These are phyloP conservation scores for Eucidaris tribuloides DNA, from an alignment of 35 echinoderm and acorn worm genomes.

Conservation along the genomic window DNA sequence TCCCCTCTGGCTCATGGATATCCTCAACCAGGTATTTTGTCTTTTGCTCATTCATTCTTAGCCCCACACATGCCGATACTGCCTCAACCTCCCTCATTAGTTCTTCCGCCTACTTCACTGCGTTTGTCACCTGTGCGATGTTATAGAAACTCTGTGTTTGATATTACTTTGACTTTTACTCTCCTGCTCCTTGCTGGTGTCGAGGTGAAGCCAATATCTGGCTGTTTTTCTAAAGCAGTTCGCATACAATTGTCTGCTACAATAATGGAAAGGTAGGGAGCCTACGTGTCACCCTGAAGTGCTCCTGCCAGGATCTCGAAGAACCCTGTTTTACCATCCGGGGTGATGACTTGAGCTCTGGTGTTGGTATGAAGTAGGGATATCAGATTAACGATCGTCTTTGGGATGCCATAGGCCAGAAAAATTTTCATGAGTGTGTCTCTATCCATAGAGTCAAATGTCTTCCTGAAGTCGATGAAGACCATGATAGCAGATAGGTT, in stretches of 20 bases:
- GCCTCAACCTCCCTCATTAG: too few species aligned
- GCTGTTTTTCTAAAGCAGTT: not conserved
- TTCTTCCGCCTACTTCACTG: too few species aligned
- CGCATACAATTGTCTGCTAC: not conserved
- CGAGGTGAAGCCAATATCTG: too few species aligned
- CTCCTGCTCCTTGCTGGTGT: not conserved
- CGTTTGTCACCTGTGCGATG: too few species aligned
- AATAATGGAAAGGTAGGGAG: not conserved
- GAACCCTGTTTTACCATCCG: not conserved
- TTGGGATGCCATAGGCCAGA: too few species aligned
- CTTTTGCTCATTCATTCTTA: too few species aligned
- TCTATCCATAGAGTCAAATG: not conserved
- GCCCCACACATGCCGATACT: too few species aligned
- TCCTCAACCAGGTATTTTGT: too few species aligned
- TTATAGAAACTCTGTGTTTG: not conserved
- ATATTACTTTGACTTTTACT: not conserved
- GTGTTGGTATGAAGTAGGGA: not conserved
- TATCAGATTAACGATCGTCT: too few species aligned
- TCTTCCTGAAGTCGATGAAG: not conserved
- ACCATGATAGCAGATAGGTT: conserved; percentile 3
- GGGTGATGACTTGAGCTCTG: not conserved
- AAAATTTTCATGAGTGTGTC: too few species aligned
- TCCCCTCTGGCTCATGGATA: too few species aligned
- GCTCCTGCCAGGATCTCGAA: not conserved
- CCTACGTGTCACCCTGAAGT: not conserved